These are phyloP conservation scores for Podarcis lilfordi DNA, from an alignment of 2,797 vertebrate genomes.

Conservation along the genomic window DNA sequence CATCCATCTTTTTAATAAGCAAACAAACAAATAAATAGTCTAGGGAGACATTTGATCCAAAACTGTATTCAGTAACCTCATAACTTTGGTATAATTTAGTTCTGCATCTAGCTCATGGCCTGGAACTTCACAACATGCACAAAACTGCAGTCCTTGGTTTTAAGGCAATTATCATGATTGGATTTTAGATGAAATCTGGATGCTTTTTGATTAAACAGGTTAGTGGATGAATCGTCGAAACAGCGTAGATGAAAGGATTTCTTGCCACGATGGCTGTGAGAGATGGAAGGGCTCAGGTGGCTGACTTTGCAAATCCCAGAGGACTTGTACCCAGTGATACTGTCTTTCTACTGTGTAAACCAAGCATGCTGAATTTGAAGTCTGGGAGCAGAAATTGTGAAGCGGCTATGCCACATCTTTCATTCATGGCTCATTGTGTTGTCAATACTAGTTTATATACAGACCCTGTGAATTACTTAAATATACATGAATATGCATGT, in stretches of 20 bases:
- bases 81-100: accelerated
- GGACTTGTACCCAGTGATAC: background rate
- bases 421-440: conserved; percentile 27
- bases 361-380: background rate
- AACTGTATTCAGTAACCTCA: background rate
- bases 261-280: background rate
- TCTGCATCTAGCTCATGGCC: background rate
- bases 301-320: background rate
- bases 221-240: background rate
- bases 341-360: conserved; percentile 7
- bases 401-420: background rate
- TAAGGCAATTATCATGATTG: background rate
- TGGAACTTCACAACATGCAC: background rate
- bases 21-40: background rate
- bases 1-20: background rate
- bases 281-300: background rate
- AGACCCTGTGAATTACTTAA: background rate
- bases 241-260: background rate
- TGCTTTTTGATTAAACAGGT: background rate
- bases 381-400: background rate
- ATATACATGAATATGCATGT: background rate
- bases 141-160: background rate
- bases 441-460: background rate
- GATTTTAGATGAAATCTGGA: background rate
- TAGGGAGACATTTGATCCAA: background rate